phyloP scores from a whole-genome alignment of 2,888 invertebrate genomes.

The Drosophila buzzatii region DNA sequence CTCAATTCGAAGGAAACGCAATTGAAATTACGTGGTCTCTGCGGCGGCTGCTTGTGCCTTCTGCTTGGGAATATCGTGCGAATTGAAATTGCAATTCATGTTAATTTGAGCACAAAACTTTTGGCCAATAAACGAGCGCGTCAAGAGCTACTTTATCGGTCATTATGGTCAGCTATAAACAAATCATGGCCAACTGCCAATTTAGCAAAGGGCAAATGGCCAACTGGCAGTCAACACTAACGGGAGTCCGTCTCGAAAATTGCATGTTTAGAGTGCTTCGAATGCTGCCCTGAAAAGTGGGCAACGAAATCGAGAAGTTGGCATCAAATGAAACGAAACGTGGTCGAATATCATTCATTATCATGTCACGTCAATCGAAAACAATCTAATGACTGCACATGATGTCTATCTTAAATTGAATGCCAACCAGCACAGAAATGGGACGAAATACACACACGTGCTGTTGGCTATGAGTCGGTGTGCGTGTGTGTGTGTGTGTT shows the following conservation, averaged over 20 bases:
- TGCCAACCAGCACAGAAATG: slow-evolving; percentile 44
- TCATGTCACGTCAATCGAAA: slow-evolving; percentile 83
- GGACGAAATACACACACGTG: slow-evolving; percentile 32
- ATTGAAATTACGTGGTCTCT: slow-evolving; percentile 28
- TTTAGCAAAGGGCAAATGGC: slow-evolving; percentile 11
- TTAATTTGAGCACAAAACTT: slow-evolving; percentile 65
- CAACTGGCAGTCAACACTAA: slow-evolving; percentile 29
- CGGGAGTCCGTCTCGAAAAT: slow-evolving; percentile 33
- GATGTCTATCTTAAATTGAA: slow-evolving; percentile 81
- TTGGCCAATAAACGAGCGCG: slow-evolving; percentile 49
- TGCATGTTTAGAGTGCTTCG: slow-evolving; percentile 38
- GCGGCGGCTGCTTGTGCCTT: slow-evolving; percentile 18
- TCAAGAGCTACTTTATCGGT: slow-evolving; percentile 58
- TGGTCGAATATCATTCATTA: slow-evolving; percentile 73
- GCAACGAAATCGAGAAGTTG: slow-evolving; percentile 19
- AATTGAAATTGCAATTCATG: slow-evolving; percentile 66
- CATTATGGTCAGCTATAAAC: slow-evolving; percentile 70
- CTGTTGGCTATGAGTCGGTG: background rate
- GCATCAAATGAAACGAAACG: slow-evolving; percentile 24
- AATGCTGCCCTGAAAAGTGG: slow-evolving; percentile 41
- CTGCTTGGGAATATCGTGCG: slow-evolving; percentile 58
- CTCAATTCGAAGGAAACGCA: slow-evolving; percentile 37
- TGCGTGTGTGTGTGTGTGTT: background rate
- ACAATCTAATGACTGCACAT: slow-evolving; percentile 83
- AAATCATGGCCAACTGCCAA: slow-evolving; percentile 61